Conservation (phyloP, 2,888 invertebrate genomes). For the Hyposoter didymator region DNA sequence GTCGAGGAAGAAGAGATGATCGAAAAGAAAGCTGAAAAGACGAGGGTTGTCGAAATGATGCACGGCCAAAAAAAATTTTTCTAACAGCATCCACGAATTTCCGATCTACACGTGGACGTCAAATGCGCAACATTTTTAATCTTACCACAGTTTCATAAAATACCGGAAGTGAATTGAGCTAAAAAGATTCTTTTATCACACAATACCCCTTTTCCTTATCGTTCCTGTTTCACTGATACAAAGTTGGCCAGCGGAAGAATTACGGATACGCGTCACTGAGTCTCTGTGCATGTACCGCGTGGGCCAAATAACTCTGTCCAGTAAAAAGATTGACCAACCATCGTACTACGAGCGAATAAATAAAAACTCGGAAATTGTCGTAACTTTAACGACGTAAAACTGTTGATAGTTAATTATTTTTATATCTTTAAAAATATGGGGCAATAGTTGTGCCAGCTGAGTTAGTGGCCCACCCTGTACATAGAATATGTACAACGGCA, state of each 20-base stretch:
- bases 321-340: background rate
- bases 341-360: background rate
- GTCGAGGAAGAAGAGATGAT: background rate
- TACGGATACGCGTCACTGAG: conserved; percentile 49
- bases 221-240: conserved; percentile 34
- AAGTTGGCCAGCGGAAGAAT: conserved; percentile 29
- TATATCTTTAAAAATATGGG: background rate
- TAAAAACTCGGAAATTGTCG: background rate
- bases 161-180: conserved; percentile 19
- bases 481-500: conserved; percentile 3
- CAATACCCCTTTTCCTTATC: conserved; percentile 28
- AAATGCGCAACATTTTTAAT: background rate
- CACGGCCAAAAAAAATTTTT: too few species aligned
- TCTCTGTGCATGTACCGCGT: conserved; percentile 18
- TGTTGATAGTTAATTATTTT: background rate
- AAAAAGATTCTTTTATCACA: conserved; percentile 18
- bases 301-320: background rate
- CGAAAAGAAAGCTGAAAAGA: background rate
- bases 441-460: background rate
- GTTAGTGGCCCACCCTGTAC: background rate
- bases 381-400: background rate
- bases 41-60: background rate
- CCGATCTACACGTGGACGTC: background rate
- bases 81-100: background rate
- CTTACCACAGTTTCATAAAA: conserved; percentile 1